A percentile compares a stretch with the other conserved stretches of the same genome.
Evolutionary conservation across 1,140 invertebrate species (phyloP).

Genomic region (Nomia melanderi): DNA sequence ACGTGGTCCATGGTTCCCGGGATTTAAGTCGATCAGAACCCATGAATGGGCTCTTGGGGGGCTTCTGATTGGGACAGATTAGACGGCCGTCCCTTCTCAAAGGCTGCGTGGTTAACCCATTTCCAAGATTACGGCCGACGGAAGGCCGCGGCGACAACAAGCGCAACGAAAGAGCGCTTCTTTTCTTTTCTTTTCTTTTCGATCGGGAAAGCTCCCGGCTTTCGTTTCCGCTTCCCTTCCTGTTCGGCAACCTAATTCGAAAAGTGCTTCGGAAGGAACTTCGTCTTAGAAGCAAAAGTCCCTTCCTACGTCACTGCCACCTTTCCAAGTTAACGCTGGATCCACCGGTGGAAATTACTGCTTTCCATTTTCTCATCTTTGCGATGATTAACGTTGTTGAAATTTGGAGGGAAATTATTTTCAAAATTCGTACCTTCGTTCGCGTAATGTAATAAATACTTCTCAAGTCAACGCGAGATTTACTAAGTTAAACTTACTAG

Average conservation of each 20-base stretch:
- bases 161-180: not conserved
- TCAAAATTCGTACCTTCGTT: too few relatives aligned
- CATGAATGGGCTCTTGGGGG: conserved; percentile 43
- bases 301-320: too few relatives aligned
- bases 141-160: conserved; percentile 34
- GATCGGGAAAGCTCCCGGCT: conserved; percentile 21
- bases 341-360: too few relatives aligned
- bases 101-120: conserved; percentile 41
- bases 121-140: conserved; percentile 62
- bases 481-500: too few relatives aligned
- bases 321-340: too few relatives aligned
- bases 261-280: conserved; percentile 14
- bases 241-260: conserved; percentile 50
- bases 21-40: conserved; percentile 38
- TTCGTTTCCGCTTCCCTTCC: too few relatives aligned
- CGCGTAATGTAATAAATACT: too few relatives aligned
- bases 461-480: too few relatives aligned
- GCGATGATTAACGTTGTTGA: too few relatives aligned
- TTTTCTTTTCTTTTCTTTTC: conserved; percentile 41
- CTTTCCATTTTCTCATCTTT: too few relatives aligned
- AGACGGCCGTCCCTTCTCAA: conserved; percentile 54
- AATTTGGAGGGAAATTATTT: too few relatives aligned
- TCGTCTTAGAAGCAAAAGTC: conserved; percentile 13
- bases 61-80: conserved; percentile 61
- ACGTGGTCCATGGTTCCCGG: not conserved